These are phyloP conservation scores for Doryteuthis pealeii DNA, from an alignment of 1,140 invertebrate genomes.

Conservation along the genomic window DNA sequence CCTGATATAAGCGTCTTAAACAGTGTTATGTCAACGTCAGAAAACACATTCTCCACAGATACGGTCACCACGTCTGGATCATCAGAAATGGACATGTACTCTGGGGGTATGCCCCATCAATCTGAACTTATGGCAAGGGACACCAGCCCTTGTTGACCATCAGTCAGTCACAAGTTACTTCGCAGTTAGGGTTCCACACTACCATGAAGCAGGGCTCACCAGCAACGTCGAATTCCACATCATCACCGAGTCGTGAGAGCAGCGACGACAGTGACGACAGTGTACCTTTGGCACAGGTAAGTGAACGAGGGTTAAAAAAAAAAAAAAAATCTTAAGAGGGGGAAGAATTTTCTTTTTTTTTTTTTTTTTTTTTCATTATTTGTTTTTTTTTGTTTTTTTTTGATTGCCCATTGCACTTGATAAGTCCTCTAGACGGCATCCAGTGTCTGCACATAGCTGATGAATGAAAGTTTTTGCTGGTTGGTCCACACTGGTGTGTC, in stretches of 20 bases:
- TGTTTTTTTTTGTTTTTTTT: too few species aligned
- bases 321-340: neutral
- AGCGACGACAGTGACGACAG: constrained; percentile 88
- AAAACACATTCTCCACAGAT: constrained; percentile 2
- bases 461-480: too few species aligned
- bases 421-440: too few species aligned
- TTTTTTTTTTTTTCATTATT: too few species aligned
- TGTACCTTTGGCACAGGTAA: constrained; percentile 67
- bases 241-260: constrained; percentile 61
- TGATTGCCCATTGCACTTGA: too few species aligned
- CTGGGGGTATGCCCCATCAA: neutral
- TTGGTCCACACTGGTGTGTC: too few species aligned
- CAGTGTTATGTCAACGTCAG: constrained; percentile 17
- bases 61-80: constrained; percentile 16
- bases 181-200: constrained; percentile 27
- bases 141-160: constrained; percentile 23
- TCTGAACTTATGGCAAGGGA: neutral
- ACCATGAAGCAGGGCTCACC: constrained; percentile 22
- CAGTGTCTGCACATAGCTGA: too few species aligned
- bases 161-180: constrained; percentile 25
- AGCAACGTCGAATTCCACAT: constrained; percentile 25
- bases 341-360: too few species aligned
- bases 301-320: too few species aligned
- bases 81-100: neutral
- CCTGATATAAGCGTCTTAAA: constrained; percentile 53